phyloP scores from a whole-genome alignment of 2,888 invertebrate species.

The Phalangium opilio region DNA sequence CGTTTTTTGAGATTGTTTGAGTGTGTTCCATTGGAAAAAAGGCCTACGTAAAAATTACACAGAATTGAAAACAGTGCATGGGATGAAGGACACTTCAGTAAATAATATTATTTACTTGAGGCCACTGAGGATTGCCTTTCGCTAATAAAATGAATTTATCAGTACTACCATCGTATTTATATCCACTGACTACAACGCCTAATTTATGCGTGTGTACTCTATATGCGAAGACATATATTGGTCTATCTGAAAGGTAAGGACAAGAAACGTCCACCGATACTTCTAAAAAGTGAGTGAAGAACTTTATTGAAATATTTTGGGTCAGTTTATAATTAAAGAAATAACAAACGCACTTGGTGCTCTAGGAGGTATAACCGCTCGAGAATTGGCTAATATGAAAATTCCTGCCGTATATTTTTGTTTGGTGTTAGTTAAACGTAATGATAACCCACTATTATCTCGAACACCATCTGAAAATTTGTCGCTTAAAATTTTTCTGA shows the following conservation, averaged over 20 bases:
- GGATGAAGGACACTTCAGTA: neutral
- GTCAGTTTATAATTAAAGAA: conserved; percentile 1
- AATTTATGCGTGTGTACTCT: conserved; percentile 41
- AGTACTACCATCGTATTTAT: conserved; percentile 24
- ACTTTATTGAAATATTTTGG: too few relatives aligned
- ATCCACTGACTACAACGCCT: conserved; percentile 34
- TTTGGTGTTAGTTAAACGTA: conserved; percentile 17
- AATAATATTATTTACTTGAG: conserved; percentile 32
- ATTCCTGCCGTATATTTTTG: conserved; percentile 31
- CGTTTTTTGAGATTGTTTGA: conserved; percentile 33
- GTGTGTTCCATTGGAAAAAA: conserved; percentile 37
- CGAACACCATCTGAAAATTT: conserved; percentile 16
- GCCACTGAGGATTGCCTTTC: conserved; percentile 44
- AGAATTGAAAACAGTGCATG: neutral
- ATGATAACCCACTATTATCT: conserved; percentile 22
- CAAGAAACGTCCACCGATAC: conserved; percentile 38
- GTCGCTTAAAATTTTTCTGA: too few relatives aligned
- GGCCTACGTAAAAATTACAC: conserved; percentile 28
- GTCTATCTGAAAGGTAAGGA: conserved; percentile 26
- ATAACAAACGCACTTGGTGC: conserved; percentile 22
- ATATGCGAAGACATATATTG: conserved; percentile 39
- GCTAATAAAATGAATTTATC: conserved; percentile 30
- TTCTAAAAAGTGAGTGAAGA: conserved; percentile 27
- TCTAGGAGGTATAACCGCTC: conserved; percentile 28
- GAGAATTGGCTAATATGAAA: conserved; percentile 27